Percentiles rank a stretch among this genome's conserved stretches.
Conservation (phyloP, 2,888 invertebrate species). For the Melanostoma scalare region DNA sequence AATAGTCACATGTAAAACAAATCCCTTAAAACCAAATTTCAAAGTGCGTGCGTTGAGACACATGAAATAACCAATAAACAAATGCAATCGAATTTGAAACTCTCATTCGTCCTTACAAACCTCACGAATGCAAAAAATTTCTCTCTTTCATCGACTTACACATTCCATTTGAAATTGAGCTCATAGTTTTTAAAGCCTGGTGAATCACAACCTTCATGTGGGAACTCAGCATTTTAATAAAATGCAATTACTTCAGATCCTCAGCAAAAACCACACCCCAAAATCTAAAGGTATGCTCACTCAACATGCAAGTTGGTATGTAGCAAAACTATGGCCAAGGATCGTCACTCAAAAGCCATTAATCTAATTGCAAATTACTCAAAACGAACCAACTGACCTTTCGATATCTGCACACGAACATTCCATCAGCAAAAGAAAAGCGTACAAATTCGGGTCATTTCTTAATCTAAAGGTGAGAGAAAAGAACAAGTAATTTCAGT, state of each 20-base stretch:
- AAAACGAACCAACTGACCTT: slow-evolving; percentile 68
- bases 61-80: too few relatives aligned
- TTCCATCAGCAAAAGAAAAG: slow-evolving; percentile 9
- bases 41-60: too few relatives aligned
- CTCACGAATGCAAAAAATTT: too few relatives aligned
- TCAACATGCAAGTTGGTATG: slow-evolving; percentile 46
- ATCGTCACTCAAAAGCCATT: slow-evolving; percentile 54
- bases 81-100: too few relatives aligned
- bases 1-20: too few relatives aligned
- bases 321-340: slow-evolving; percentile 23
- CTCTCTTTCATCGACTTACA: too few relatives aligned
- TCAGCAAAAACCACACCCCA: slow-evolving; percentile 8
- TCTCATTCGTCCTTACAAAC: too few relatives aligned
- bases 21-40: too few relatives aligned
- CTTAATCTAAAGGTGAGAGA: not conserved
- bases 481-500: slow-evolving; percentile 5
- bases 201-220: too few relatives aligned
- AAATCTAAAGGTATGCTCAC: slow-evolving; percentile 9
- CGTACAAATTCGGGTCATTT: slow-evolving; percentile 49
- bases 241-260: slow-evolving; percentile 24
- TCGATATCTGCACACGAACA: slow-evolving; percentile 49
- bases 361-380: slow-evolving; percentile 65
- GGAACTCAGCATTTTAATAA: not conserved
- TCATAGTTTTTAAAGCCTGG: too few relatives aligned
- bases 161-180: too few relatives aligned